These are phyloP conservation scores for Hoplodrina blanda DNA, from an alignment of 2,888 invertebrate species.

Conservation along the genomic window DNA sequence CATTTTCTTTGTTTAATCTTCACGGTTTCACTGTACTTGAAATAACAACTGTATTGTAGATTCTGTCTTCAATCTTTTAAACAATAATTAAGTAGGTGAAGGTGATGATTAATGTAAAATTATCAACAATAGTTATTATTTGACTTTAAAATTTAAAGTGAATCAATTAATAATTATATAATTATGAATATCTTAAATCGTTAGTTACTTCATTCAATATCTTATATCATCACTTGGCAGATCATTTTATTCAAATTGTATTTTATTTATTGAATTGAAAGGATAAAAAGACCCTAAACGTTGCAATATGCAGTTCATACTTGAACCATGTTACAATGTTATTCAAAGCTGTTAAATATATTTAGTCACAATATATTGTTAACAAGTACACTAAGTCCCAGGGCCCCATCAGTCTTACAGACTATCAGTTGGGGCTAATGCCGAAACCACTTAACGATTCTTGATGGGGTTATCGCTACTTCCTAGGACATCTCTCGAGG, in stretches of 20 bases:
- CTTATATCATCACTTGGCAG: not conserved
- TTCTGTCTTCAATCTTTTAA: not conserved
- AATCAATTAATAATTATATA: too few species aligned
- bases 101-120: too few species aligned
- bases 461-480: conserved; percentile 61
- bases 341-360: conserved; percentile 1
- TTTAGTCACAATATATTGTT: conserved; percentile 21
- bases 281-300: not conserved
- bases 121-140: too few species aligned
- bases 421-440: conserved; percentile 50
- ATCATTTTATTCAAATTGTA: not conserved
- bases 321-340: not conserved
- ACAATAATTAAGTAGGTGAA: not conserved
- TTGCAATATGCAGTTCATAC: not conserved
- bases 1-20: not conserved
- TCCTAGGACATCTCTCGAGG: conserved; percentile 53
- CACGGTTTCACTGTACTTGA: too few species aligned
- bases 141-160: too few species aligned
- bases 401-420: conserved; percentile 30
- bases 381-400: conserved; percentile 31
- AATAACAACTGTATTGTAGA: not conserved
- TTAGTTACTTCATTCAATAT: too few species aligned
- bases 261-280: not conserved
- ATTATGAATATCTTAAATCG: too few species aligned
- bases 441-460: conserved; percentile 61